Conservation (phyloP, 2,888 invertebrate species). For the Furcula furcula region DNA sequence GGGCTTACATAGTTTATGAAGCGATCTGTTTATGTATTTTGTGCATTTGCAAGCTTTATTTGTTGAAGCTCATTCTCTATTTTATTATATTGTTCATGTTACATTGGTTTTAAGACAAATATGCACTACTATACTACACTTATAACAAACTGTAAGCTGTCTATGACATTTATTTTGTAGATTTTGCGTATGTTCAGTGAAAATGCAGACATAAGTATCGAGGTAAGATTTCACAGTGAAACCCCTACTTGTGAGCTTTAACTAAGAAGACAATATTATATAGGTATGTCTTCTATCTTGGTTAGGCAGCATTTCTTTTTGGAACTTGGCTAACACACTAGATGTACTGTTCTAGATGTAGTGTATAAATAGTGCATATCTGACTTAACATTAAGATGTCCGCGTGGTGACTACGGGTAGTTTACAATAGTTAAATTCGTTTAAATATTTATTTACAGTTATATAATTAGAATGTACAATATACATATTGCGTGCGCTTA, state of each 20-base stretch:
- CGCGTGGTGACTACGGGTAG: slow-evolving; percentile 53
- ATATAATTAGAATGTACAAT: slow-evolving; percentile 54
- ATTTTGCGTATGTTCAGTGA: too few species aligned
- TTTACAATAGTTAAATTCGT: slow-evolving; percentile 77
- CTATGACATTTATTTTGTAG: too few species aligned
- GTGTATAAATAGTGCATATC: slow-evolving; percentile 29
- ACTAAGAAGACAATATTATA: too few species aligned
- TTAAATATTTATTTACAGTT: slow-evolving; percentile 77
- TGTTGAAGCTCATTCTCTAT: slow-evolving; percentile 36
- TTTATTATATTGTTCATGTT: slow-evolving; percentile 24
- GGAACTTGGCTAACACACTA: too few species aligned
- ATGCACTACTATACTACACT: slow-evolving; percentile 16
- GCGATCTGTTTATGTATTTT: slow-evolving; percentile 19
- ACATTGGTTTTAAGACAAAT: slow-evolving; percentile 14
- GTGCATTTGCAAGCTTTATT: slow-evolving; percentile 34
- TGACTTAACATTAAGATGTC: slow-evolving; percentile 14
- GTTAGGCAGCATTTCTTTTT: too few species aligned
- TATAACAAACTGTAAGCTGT: too few species aligned
- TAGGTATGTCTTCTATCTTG: too few species aligned
- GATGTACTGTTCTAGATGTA: too few species aligned
- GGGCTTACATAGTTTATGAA: slow-evolving; percentile 21
- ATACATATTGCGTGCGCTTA: slow-evolving; percentile 57
- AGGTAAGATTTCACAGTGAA: too few species aligned
- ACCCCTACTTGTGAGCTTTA: too few species aligned
- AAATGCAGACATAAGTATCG: too few species aligned